Evolutionary conservation across 2,797 vertebrate species (phyloP).

Genomic region (Hippocampus kuda): DNA sequence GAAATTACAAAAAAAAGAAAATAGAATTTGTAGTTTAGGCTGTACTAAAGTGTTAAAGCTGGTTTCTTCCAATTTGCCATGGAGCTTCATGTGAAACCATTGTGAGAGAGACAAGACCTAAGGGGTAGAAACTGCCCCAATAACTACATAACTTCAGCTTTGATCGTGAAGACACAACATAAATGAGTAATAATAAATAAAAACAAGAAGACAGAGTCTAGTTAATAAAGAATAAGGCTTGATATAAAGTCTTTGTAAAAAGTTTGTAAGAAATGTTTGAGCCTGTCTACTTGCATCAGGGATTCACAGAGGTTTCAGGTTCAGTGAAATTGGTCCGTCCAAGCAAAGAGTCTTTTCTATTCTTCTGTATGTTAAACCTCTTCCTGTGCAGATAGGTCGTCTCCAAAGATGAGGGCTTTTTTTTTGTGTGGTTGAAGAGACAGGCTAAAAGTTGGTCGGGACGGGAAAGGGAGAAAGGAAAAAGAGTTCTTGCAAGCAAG

Average conservation of each 20-base stretch:
- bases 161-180: conserved; percentile 21
- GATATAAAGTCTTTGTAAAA: conserved; percentile 51
- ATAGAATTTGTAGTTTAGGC: conserved; percentile 28
- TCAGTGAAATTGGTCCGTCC: conserved; percentile 64
- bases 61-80: conserved; percentile 30
- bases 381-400: neutral
- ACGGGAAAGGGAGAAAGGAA: conserved; percentile 6
- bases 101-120: conserved; percentile 34
- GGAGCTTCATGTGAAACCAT: conserved; percentile 39
- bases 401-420: conserved; percentile 30
- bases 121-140: conserved; percentile 17
- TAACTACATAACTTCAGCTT: conserved; percentile 40
- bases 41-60: conserved; percentile 27
- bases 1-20: conserved; percentile 51
- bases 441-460: conserved; percentile 14
- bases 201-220: conserved; percentile 31
- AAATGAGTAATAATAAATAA: conserved; percentile 66
- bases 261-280: conserved; percentile 31
- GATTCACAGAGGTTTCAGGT: conserved; percentile 53
- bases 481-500: conserved; percentile 42
- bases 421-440: conserved; percentile 26
- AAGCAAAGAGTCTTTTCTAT: conserved; percentile 25
- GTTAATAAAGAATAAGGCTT: conserved; percentile 58
- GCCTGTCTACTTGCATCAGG: conserved; percentile 25
- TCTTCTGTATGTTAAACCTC: conserved; percentile 11